These are phyloP conservation scores for Cichladusa arquata DNA, from an alignment of 2,113 vertebrate species.

Conservation along the genomic window DNA sequence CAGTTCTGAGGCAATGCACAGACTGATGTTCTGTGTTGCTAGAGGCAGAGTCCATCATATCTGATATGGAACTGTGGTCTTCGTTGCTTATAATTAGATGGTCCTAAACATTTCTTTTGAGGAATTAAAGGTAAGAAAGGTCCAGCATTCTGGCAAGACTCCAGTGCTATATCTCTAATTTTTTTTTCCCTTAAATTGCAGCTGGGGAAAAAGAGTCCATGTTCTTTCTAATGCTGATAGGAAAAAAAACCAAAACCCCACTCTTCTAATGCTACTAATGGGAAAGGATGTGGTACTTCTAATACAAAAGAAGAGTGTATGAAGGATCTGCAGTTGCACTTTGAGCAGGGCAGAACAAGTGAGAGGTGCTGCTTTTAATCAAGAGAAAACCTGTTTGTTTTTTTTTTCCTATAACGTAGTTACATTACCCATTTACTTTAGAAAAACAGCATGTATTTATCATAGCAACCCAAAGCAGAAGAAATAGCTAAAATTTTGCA, in stretches of 20 bases:
- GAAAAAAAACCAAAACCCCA: neutral
- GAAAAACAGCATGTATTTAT: neutral
- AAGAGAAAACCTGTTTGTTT: rapidly evolving
- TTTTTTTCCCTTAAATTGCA: neutral
- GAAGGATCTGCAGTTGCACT: neutral
- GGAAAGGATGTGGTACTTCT: neutral
- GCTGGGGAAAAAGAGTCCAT: neutral
- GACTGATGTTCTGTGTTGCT: neutral
- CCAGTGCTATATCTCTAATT: neutral
- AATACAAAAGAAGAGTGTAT: neutral
- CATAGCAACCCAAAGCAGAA: neutral
- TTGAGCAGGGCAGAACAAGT: neutral
- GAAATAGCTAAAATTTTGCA: neutral
- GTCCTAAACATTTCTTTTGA: neutral
- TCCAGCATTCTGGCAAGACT: neutral
- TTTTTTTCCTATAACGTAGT: neutral
- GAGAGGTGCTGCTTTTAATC: neutral
- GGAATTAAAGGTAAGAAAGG: neutral
- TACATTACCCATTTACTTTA: neutral
- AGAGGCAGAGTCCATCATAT: neutral
- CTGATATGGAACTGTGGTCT: neutral
- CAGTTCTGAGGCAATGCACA: neutral
- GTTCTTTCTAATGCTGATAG: neutral
- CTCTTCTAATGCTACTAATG: neutral
- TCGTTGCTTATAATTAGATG: neutral